A percentile compares a stretch with the other conserved stretches of the same genome.
Evolutionary conservation across 2,113 vertebrate genomes (phyloP).

Genomic region (Tachycineta bicolor): DNA sequence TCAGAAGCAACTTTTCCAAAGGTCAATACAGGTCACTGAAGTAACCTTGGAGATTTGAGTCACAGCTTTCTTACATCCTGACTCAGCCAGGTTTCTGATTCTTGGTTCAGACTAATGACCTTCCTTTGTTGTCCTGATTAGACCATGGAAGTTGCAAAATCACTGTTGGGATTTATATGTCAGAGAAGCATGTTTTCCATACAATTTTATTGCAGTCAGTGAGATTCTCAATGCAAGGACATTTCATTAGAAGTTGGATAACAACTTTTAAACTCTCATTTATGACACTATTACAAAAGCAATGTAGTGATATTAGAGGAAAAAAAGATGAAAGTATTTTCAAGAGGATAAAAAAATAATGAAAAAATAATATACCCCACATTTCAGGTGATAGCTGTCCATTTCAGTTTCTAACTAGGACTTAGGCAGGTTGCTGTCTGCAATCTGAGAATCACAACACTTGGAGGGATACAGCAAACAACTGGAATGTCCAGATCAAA

Average conservation of each 20-base stretch:
- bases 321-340: not conserved
- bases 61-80: not conserved
- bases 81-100: conserved; percentile 6
- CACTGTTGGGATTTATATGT: not conserved
- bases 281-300: not conserved
- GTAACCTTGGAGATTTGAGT: not conserved
- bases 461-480: not conserved
- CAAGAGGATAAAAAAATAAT: not conserved
- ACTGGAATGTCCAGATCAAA: not conserved
- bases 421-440: not conserved
- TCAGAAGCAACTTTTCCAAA: conserved; percentile 1
- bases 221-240: not conserved
- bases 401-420: not conserved
- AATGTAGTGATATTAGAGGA: not conserved
- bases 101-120: not conserved
- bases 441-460: not conserved
- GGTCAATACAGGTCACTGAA: not conserved
- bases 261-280: not conserved
- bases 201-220: not conserved
- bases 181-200: not conserved
- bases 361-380: not conserved
- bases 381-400: not conserved
- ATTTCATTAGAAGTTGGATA: not conserved
- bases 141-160: not conserved
- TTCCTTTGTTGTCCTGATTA: not conserved